Evolutionary conservation across 2,888 invertebrate genomes (phyloP), one percentile per base, ranked within the genome.

Genomic region (Orthonevra nobilis): DNA sequence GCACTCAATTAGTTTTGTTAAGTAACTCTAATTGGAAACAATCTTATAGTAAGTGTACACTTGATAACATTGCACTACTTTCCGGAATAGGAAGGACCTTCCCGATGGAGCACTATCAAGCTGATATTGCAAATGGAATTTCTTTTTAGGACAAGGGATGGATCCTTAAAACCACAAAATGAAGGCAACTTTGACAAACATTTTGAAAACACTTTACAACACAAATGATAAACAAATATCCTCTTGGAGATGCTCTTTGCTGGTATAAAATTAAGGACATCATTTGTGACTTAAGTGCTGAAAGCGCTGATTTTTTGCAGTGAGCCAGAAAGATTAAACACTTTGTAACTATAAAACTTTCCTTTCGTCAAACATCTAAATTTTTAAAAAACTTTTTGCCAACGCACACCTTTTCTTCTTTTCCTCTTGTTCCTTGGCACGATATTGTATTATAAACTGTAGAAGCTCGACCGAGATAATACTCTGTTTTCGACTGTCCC

Each of bases 391-490:
- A 20, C n/a, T 56, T 14, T 56, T 34, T 17, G 36, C 30, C 42
- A 61, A 52, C 32, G 54, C 70, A 68, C 58, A 87, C 87, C 87
- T 87, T 86, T 87, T 87, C 83, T 86, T 86, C 83, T 85, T 85
- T 63, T 86, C 86, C 84, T 85, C 85, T 72, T 85, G 85, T 84
- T 87, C 86, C 85, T 85, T 82, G 77, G 87, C 87, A 73, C 88
- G 86, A 83, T 86, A 87, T 84, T 88, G 86, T 84, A 88, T 88
- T 84, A 88, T 88, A 81, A 88, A 88, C 85, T 88, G 88, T 82
- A 88, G 86, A 50, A 88, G 84, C 69, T 88, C 88, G 48, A 88
- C 86, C 64, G 88, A 87, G 82, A 88, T 88, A 81, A 88, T 83
- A 84, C 87, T 87, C 83, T 88, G 86, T 61, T 85, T 83, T 70